These are phyloP conservation scores for Misgurnus anguillicaudatus DNA, from an alignment of 2,113 vertebrate genomes.

Conservation along the genomic window DNA sequence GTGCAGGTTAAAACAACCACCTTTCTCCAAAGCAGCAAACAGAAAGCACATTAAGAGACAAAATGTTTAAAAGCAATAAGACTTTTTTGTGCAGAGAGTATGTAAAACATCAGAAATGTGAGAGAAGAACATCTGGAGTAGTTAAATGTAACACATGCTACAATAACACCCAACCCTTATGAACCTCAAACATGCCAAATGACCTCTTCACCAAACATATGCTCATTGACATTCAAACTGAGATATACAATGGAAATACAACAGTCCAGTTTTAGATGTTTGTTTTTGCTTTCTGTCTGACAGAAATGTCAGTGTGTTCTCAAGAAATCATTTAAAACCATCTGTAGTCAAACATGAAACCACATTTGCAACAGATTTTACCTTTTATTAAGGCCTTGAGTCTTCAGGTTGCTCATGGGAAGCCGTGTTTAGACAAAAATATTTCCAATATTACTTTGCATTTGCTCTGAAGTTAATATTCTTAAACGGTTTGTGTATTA, in stretches of 20 bases:
- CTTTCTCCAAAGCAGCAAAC: constrained; percentile 37
- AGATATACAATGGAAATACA: constrained; percentile 17
- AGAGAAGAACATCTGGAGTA: not conserved
- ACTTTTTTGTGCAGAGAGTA: constrained; percentile 41
- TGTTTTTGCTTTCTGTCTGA: too few relatives aligned
- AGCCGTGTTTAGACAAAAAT: too few relatives aligned
- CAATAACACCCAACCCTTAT: not conserved
- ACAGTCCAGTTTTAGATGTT: not conserved
- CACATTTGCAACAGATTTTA: too few relatives aligned
- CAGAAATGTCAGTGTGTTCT: too few relatives aligned
- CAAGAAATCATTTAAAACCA: too few relatives aligned
- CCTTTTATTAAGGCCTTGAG: too few relatives aligned
- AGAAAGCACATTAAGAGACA: constrained; percentile 55
- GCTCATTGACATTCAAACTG: constrained; percentile 35
- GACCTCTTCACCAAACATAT: constrained; percentile 23
- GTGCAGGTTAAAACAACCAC: not conserved
- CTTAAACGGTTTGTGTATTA: too few relatives aligned
- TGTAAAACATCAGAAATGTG: not conserved
- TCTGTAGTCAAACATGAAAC: too few relatives aligned
- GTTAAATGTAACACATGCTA: constrained; percentile 13
- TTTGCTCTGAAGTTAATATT: too few relatives aligned
- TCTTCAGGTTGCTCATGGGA: too few relatives aligned
- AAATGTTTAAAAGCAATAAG: constrained; percentile 46
- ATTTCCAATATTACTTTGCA: too few relatives aligned
- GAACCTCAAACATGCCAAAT: constrained; percentile 19